Evolutionary conservation across 1,140 invertebrate species (phyloP).

Genomic region (Camponotus pennsylvanicus): DNA sequence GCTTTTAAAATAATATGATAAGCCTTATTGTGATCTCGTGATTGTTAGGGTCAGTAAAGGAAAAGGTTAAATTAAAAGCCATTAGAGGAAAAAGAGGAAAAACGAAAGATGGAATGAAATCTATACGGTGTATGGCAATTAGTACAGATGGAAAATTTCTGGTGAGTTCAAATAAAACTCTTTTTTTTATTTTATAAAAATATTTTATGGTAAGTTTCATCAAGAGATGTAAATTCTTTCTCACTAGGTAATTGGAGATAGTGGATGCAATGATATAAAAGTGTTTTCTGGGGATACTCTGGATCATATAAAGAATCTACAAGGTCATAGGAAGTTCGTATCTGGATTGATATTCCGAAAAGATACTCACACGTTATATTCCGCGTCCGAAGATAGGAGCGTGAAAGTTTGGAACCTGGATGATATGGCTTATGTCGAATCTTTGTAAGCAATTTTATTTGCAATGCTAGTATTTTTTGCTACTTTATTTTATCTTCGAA

Average conservation of each 20-base stretch:
- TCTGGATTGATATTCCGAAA: conserved; percentile 95
- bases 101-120: conserved; percentile 85
- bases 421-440: conserved; percentile 98
- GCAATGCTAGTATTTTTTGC: neutral
- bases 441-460: conserved; percentile 88
- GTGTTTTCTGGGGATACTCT: conserved; percentile 94
- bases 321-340: conserved; percentile 91
- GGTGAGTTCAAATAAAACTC: conserved; percentile 83
- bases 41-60: conserved; percentile 86
- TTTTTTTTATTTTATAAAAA: conserved; percentile 3
- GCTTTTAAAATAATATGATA: conserved; percentile 12
- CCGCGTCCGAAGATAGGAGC: conserved; percentile 93
- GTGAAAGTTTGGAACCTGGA: conserved; percentile 98
- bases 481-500: neutral
- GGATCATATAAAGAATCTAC: conserved; percentile 93
- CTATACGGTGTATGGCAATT: conserved; percentile 90
- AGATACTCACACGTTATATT: conserved; percentile 96
- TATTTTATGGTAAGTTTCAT: neutral
- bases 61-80: conserved; percentile 87
- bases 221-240: conserved; percentile 30
- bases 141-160: conserved; percentile 95
- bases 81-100: conserved; percentile 85
- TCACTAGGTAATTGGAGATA: conserved; percentile 89
- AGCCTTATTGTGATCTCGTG: neutral
- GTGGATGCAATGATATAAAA: conserved; percentile 90